Percentiles rank a stretch among this genome's conserved stretches.
phyloP scores from a whole-genome alignment of 2,888 invertebrate species.

The Frankliniella fusca region DNA sequence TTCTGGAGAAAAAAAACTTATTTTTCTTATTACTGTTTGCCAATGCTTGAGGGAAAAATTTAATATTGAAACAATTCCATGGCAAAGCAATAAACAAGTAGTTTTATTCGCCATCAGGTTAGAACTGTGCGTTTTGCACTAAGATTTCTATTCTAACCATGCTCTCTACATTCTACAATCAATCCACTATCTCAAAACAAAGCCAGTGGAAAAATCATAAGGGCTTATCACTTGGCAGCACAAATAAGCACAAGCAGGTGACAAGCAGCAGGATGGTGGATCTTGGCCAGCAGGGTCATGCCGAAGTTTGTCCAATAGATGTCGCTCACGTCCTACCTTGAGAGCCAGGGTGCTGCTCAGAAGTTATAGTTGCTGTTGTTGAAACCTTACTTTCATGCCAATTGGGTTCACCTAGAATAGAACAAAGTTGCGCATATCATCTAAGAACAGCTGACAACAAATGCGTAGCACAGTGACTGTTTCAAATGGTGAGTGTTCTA shows the following conservation, averaged over 20 bases:
- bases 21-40: not conserved
- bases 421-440: not conserved
- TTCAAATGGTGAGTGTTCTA: too few species aligned
- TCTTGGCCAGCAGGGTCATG: constrained; percentile 15
- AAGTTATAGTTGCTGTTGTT: not conserved
- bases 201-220: constrained; percentile 3
- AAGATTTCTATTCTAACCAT: constrained; percentile 5
- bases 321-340: constrained; percentile 22
- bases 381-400: constrained; percentile 16
- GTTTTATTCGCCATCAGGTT: not conserved
- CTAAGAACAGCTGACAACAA: too few species aligned
- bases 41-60: not conserved
- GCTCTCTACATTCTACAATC: constrained; percentile 20
- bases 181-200: constrained; percentile 22
- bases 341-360: constrained; percentile 7
- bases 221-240: constrained; percentile 5
- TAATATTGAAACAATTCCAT: not conserved
- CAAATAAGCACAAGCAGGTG: constrained; percentile 24
- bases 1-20: not conserved
- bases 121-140: constrained; percentile 18
- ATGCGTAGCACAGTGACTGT: too few species aligned
- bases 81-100: not conserved
- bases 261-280: constrained; percentile 5
- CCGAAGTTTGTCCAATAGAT: constrained; percentile 4
- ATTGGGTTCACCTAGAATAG: not conserved